Percentiles rank a stretch among this genome's conserved stretches.
Conservation (phyloP, 2,888 invertebrate genomes). For the Dioctria linearis region DNA sequence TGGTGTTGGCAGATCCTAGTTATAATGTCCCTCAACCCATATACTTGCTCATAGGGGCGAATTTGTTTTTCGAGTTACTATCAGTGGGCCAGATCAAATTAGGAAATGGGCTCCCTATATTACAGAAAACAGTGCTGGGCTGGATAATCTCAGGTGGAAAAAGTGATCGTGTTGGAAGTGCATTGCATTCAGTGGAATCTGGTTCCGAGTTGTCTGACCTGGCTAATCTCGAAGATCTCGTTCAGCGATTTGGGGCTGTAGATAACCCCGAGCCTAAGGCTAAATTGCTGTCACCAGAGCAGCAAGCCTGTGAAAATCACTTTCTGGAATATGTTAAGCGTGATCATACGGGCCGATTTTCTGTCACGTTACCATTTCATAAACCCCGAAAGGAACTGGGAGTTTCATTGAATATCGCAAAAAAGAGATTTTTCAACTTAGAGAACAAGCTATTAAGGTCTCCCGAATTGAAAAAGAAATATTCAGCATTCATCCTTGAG, state of each 20-base stretch:
- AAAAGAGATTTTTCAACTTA: neutral
- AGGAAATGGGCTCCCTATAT: neutral
- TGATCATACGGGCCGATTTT: neutral
- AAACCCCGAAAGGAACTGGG: neutral
- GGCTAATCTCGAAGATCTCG: neutral
- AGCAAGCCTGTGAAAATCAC: neutral
- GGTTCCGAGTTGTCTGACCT: neutral
- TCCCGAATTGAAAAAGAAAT: neutral
- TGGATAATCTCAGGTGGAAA: slow-evolving; percentile 6
- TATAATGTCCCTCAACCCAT: too few relatives aligned
- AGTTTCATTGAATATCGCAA: neutral
- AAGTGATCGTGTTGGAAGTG: neutral
- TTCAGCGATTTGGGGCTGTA: neutral
- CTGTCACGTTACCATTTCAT: neutral
- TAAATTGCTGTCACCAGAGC: neutral
- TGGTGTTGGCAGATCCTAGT: too few relatives aligned
- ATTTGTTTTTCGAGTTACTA: slow-evolving; percentile 16
- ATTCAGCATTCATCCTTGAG: neutral
- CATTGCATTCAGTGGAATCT: neutral
- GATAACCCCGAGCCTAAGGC: neutral
- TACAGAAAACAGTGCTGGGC: neutral
- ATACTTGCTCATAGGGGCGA: neutral
- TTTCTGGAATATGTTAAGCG: neutral
- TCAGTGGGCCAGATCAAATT: neutral
- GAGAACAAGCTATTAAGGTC: neutral